Evolutionary conservation across 2,888 invertebrate species (phyloP), one percentile per base, ranked within the genome.

Genomic region (Euzetes globulus): DNA sequence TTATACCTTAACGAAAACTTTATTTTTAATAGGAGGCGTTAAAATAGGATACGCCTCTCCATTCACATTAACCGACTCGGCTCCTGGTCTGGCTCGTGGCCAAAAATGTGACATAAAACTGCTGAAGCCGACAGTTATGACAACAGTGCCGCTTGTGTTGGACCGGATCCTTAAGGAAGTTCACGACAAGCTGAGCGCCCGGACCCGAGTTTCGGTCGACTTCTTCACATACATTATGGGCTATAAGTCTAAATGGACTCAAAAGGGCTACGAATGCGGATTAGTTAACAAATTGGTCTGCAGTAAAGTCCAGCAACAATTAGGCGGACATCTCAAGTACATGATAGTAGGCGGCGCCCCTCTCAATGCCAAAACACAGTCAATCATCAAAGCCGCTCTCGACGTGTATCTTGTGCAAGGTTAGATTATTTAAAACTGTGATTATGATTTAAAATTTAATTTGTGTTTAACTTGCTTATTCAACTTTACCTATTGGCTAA

Each of bases 301-400:
- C 81, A 85, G 85, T 77, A 86, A 85, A 79, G 87, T 91, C 25
- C 86, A 87, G 60, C 86, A 87, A 78, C 85, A 97, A 79, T 87
- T 97, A 81, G 99, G 99, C 76, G 97, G 98, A 27, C 87, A 88
- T 60, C 87, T 98, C 77, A 88, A 96, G 73, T 85, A 94, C 79
- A 89, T 98, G 84, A 88, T 98, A 80, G 88, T 89, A 13, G 99
- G 99, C 75, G 98, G 98, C 76, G 98, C 99, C 27, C 98, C 98
- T 0, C 86, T 99, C 27, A 91, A 94, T 11, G 90, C 94, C 0
- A 95, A 96, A 82, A 97, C 97, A 15, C 97, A 98, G 83, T 88
- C 91, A 82, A 95, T 96, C 85, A 91, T 94, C 80, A 90, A 91
- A 83, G 88, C 92, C 76, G 95, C 95, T 82, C 87, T 98, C 78